Percentiles rank a stretch among this genome's conserved stretches.
Evolutionary conservation across 2,888 invertebrate species (phyloP).

Genomic region (Torymus aiolomorphi): DNA sequence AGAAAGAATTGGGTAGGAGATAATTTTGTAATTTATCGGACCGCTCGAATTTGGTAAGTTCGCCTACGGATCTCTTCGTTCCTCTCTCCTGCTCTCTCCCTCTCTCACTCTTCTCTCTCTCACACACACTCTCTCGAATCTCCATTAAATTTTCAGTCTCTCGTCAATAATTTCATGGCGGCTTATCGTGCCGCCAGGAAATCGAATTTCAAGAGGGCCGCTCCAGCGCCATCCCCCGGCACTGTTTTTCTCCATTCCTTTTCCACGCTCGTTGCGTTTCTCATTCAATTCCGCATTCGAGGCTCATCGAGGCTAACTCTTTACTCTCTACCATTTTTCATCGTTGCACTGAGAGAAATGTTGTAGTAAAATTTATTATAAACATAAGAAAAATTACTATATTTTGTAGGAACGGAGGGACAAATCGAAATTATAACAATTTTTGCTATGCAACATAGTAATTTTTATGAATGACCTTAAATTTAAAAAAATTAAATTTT

Average conservation of each 20-base stretch:
- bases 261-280: conserved; percentile 33
- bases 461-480: no score
- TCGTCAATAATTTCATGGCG: conserved; percentile 63
- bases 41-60: conserved; percentile 31
- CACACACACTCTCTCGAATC: conserved; percentile 2
- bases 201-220: conserved; percentile 59
- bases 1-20: conserved; percentile 34
- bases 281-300: conserved; percentile 6
- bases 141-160: conserved; percentile 62
- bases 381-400: no score
- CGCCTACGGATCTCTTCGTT: conserved; percentile 18
- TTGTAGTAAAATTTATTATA: no score
- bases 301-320: no score
- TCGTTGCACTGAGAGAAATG: no score
- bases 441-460: no score
- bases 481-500: no score
- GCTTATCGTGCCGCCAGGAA: conserved; percentile 61
- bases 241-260: conserved; percentile 14
- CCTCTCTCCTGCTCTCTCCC: neutral
- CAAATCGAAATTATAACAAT: no score
- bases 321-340: no score
- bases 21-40: conserved; percentile 45
- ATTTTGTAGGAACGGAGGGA: no score
- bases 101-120: neutral
- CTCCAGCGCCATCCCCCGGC: conserved; percentile 37